phyloP scores from a whole-genome alignment of 2,113 vertebrate genomes.

The Oreochromis tanganicae region DNA sequence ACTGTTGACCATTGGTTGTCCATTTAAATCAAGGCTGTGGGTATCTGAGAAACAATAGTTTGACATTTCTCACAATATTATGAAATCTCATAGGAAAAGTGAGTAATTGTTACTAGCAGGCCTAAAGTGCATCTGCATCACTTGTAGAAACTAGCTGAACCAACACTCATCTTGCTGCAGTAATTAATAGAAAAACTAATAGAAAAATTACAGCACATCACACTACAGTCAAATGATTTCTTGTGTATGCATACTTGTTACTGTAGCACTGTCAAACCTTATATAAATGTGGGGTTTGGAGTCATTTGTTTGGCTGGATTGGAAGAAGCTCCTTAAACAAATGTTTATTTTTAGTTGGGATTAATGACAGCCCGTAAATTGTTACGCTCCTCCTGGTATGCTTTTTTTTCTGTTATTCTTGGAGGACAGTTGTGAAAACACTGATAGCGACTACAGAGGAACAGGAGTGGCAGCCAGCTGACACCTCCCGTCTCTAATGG shows the following conservation, averaged over 20 bases:
- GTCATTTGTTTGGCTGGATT: background rate
- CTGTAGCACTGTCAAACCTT: background rate
- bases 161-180: background rate
- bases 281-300: background rate
- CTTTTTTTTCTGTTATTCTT: constrained; percentile 35
- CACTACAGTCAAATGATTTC: background rate
- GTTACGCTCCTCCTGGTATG: background rate
- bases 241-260: background rate
- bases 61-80: background rate
- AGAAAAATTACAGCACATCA: background rate
- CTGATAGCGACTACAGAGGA: constrained; percentile 21
- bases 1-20: background rate
- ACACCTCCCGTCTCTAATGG: constrained; percentile 54
- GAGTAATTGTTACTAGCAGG: background rate
- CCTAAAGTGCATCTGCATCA: background rate
- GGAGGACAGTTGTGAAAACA: constrained; percentile 66
- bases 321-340: constrained; percentile 2
- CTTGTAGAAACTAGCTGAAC: background rate
- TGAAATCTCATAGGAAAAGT: background rate
- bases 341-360: constrained; percentile 46
- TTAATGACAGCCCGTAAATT: constrained; percentile 23
- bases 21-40: background rate
- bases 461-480: constrained; percentile 23
- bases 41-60: background rate
- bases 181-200: background rate